These are phyloP conservation scores for Enoplosus armatus DNA, from an alignment of 2,797 vertebrate species.

Conservation along the genomic window DNA sequence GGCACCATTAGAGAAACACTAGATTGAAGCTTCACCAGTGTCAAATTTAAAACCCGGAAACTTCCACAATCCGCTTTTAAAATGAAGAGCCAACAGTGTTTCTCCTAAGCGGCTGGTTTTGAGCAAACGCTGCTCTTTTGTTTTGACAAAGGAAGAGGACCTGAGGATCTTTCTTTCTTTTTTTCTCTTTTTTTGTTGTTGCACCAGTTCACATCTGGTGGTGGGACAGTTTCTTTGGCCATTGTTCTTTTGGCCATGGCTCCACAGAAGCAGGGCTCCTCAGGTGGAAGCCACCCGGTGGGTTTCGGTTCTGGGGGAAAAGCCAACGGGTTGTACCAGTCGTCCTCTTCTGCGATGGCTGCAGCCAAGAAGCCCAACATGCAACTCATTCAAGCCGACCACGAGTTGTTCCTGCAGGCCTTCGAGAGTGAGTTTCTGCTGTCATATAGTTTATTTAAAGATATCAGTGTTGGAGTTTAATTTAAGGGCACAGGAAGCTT, in stretches of 20 bases:
- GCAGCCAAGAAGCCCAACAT: conserved; percentile 93
- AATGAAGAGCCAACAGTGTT: conserved; percentile 46
- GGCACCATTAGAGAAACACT: neutral
- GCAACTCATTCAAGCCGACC: conserved; percentile 95
- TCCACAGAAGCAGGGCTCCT: conserved; percentile 90
- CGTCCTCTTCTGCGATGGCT: conserved; percentile 74
- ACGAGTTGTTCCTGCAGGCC: conserved; percentile 96
- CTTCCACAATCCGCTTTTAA: neutral
- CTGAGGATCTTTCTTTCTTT: conserved; percentile 38
- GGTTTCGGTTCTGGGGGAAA: conserved; percentile 76
- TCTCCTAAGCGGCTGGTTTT: conserved; percentile 46
- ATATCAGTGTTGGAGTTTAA: neutral
- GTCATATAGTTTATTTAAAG: neutral
- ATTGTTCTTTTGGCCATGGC: conserved; percentile 83
- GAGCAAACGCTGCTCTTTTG: conserved; percentile 69
- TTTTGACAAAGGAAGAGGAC: conserved; percentile 79
- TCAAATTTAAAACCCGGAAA: neutral
- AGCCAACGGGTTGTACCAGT: conserved; percentile 83
- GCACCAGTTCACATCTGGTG: conserved; percentile 18
- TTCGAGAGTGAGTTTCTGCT: conserved; percentile 93
- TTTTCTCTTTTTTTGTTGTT: neutral
- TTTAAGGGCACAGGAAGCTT: neutral
- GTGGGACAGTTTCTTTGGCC: conserved; percentile 12
- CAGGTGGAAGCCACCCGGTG: conserved; percentile 71
- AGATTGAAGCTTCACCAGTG: no score